These are phyloP conservation scores for Pristionchus arcanus DNA, from an alignment of 2,888 invertebrate genomes.

Conservation along the genomic window DNA sequence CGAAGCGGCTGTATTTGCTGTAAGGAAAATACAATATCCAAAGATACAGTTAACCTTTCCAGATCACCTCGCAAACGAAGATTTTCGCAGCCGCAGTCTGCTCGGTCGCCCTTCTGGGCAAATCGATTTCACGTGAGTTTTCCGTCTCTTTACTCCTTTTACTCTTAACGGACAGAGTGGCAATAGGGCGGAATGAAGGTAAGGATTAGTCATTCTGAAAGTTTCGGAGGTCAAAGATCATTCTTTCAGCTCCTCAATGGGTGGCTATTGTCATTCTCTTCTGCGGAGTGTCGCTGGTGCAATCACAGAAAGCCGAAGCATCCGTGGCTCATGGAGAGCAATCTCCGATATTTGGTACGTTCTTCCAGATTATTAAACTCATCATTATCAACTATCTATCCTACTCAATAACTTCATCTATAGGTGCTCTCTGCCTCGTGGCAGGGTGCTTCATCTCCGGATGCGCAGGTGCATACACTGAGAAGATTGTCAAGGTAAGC, in stretches of 20 bases:
- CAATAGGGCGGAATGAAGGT: too few species aligned
- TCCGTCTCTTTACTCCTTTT: too few species aligned
- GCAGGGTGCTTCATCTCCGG: slow-evolving; percentile 93
- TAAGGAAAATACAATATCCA: slow-evolving; percentile 79
- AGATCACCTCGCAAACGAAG: slow-evolving; percentile 83
- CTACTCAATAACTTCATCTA: too few species aligned
- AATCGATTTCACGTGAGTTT: slow-evolving; percentile 78
- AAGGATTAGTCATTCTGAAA: neutral
- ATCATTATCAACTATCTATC: too few species aligned
- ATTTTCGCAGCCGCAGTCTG: slow-evolving; percentile 82
- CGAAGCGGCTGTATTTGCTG: slow-evolving; percentile 98
- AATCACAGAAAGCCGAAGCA: slow-evolving; percentile 78
- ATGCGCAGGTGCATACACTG: slow-evolving; percentile 97
- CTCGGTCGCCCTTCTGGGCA: slow-evolving; percentile 81
- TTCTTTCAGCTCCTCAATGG: slow-evolving; percentile 73
- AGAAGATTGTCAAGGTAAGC: slow-evolving; percentile 94
- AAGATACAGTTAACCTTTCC: slow-evolving; percentile 53
- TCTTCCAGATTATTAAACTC: too few species aligned
- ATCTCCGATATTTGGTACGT: slow-evolving; percentile 81
- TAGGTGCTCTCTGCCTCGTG: slow-evolving; percentile 86
- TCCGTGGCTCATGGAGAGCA: slow-evolving; percentile 36
- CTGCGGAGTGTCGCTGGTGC: slow-evolving; percentile 81
- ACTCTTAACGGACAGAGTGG: too few species aligned
- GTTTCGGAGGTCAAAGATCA: neutral
- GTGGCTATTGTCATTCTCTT: slow-evolving; percentile 77